Percentiles rank a stretch among this genome's conserved stretches.
Evolutionary conservation across 1,140 invertebrate species (phyloP).

Genomic region (Sitodiplosis mosellana): DNA sequence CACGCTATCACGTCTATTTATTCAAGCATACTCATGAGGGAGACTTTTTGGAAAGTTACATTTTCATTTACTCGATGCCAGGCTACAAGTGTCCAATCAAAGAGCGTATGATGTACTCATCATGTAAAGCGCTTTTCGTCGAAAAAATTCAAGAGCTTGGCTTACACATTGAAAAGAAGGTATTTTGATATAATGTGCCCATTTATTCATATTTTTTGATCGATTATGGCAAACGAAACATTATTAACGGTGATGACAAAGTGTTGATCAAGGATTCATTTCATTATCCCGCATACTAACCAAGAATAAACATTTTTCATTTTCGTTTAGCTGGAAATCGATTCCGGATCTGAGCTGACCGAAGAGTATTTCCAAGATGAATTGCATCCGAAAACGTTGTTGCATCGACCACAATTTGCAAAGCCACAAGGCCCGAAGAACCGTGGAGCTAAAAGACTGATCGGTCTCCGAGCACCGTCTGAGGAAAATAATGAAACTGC

Average conservation of each 20-base stretch:
- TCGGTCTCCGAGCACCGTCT: slow-evolving; percentile 34
- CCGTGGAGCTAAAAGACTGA: slow-evolving; percentile 76
- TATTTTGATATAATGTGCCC: slow-evolving; percentile 28
- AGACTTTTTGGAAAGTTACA: slow-evolving; percentile 66
- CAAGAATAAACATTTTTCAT: slow-evolving; percentile 7
- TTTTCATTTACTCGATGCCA: slow-evolving; percentile 97
- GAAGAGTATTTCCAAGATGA: slow-evolving; percentile 82
- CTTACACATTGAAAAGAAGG: slow-evolving; percentile 65
- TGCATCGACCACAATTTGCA: slow-evolving; percentile 78
- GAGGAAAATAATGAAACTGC: not conserved
- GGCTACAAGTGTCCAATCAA: slow-evolving; percentile 86
- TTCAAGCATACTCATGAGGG: slow-evolving; percentile 87
- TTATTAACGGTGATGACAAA: no score
- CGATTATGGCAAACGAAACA: no score
- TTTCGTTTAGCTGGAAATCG: slow-evolving; percentile 69
- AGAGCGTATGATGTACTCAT: slow-evolving; percentile 95
- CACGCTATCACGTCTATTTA: slow-evolving; percentile 80
- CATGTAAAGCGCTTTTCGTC: slow-evolving; percentile 77
- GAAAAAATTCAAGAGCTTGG: slow-evolving; percentile 59
- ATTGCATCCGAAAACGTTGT: slow-evolving; percentile 82
- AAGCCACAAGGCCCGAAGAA: slow-evolving; percentile 89
- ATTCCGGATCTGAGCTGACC: slow-evolving; percentile 71
- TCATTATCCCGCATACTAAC: slow-evolving; percentile 5
- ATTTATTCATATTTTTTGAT: no score
- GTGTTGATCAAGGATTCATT: slow-evolving; percentile 3